phyloP scores from a whole-genome alignment of 1,140 invertebrate genomes.

The Xylocopa sonorina region DNA sequence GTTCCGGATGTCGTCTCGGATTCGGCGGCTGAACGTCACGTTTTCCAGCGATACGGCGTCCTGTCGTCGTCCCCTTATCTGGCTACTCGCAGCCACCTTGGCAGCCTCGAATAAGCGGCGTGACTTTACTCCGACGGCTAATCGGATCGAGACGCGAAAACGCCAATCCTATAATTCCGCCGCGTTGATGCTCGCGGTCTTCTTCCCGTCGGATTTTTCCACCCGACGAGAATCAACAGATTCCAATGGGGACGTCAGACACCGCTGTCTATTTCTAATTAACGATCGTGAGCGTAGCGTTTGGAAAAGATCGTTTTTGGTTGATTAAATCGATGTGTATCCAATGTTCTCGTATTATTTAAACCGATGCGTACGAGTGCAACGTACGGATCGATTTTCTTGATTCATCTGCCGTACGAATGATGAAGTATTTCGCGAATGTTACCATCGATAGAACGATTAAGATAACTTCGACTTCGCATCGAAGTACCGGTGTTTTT shows the following conservation, averaged over 20 bases:
- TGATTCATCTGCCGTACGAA: not conserved
- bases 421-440: not conserved
- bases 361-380: too few relatives aligned
- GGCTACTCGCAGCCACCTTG: conserved; percentile 57
- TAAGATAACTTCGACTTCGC: not conserved
- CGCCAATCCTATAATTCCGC: conserved; percentile 48
- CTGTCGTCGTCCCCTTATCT: conserved; percentile 55
- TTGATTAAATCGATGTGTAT: too few relatives aligned
- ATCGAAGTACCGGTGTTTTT: not conserved
- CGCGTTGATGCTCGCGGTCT: not conserved
- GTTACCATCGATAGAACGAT: too few relatives aligned
- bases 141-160: conserved; percentile 61
- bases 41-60: conserved; percentile 41
- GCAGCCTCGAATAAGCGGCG: conserved; percentile 56
- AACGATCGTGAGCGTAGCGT: too few relatives aligned
- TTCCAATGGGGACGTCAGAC: not conserved
- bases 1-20: conserved; percentile 39
- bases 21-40: conserved; percentile 27
- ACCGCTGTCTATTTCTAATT: not conserved
- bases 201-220: conserved; percentile 2
- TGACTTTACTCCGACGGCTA: conserved; percentile 58
- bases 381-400: not conserved
- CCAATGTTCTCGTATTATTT: too few relatives aligned
- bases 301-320: too few relatives aligned
- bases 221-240: not conserved